A percentile compares a stretch with the other conserved stretches of the same genome.
These are phyloP conservation scores for Nephila pilipes DNA, from an alignment of 1,140 invertebrate genomes.

Conservation along the genomic window DNA sequence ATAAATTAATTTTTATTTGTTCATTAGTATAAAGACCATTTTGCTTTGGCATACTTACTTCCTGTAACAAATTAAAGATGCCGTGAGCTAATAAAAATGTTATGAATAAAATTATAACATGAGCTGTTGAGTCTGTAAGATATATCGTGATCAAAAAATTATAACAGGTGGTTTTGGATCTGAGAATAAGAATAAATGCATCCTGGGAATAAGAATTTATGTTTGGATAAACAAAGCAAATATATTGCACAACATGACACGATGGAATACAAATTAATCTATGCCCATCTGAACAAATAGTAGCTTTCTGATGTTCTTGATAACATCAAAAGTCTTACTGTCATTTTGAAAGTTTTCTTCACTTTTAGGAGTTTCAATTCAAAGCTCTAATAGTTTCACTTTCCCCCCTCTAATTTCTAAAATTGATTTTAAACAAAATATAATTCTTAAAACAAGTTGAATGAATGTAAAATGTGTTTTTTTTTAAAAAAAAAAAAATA, in stretches of 20 bases:
- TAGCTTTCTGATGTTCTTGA: neutral
- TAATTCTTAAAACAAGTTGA: no score
- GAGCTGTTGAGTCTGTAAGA: neutral
- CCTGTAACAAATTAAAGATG: neutral
- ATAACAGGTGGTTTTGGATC: neutral
- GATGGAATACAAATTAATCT: neutral
- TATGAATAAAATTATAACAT: neutral
- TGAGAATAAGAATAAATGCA: neutral
- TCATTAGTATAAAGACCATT: neutral
- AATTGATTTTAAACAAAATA: no score
- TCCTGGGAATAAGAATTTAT: neutral
- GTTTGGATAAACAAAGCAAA: neutral
- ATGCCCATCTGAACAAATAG: neutral
- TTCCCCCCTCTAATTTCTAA: no score
- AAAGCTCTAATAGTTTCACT: neutral
- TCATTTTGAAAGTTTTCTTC: neutral
- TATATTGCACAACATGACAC: neutral
- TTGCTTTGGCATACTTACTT: neutral
- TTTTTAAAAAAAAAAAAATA: no score
- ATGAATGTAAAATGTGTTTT: no score
- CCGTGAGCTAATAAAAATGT: neutral
- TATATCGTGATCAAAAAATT: neutral
- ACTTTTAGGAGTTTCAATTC: neutral
- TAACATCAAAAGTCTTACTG: neutral
- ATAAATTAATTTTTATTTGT: no score